Evolutionary conservation across 2,888 invertebrate species (phyloP), one percentile per base, ranked within the genome.

Genomic region (Plagodis dolabraria): DNA sequence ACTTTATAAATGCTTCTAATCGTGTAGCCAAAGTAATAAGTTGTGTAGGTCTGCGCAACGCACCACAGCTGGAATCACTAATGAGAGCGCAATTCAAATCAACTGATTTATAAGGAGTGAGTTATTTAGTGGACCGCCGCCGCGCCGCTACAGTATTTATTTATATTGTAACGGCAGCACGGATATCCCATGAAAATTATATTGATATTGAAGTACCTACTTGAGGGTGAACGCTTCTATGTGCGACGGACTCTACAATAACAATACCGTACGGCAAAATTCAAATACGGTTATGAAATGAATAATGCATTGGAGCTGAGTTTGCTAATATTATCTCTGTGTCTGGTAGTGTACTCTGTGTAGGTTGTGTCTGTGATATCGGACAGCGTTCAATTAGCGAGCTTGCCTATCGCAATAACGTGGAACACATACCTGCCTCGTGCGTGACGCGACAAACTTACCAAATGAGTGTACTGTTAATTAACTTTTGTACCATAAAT

Each of bases 71-170:
- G 77, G 91, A 88, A 90, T 91, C 82, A 69, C 86, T 90, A 92
- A 92, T 91, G 89, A 89, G 88, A 82, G 80, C 77, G 90, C 87
- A 88, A 90, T 90, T 90, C 87, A 89, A 91, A 91, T 90, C 88
- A 83, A 84, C 85, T 83, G 87, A 89, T 91, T 90, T 91, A 92
- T 91, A 90, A 85, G 89, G 89, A 87, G 84, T 83, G 90, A 87
- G 84, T 83, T 89, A 88, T 89, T 89, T 87, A 78, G 74, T 82
- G 74, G 71, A 74, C 77, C 78, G 76, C 81, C 76, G 80, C 81
- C 78, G 81, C 77, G 76, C 81, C 76, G 80, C 81, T 79, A 81
- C 83, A 79, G 82, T 86, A 88, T 89, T 86, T 89, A 87, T 76
- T 74, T 89, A 84, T 83, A 85, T 86, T 86, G 83, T 84, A 86